A percentile compares a stretch with the other conserved stretches of the same genome.
phyloP scores from a whole-genome alignment of 2,113 vertebrate species.

The Polypterus bichir region DNA sequence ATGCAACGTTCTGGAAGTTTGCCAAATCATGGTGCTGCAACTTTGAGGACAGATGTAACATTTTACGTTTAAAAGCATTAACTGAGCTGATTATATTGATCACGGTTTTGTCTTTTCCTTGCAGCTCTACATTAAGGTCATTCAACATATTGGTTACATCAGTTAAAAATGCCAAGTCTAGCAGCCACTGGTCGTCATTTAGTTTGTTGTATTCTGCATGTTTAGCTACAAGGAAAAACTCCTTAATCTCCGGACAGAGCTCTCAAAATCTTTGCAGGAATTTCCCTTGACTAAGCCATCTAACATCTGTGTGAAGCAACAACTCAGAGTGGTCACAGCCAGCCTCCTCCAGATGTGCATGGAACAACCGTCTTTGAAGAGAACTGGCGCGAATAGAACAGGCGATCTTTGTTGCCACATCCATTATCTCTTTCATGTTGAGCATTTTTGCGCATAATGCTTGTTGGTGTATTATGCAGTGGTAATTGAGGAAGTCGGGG shows the following conservation, averaged over 20 bases:
- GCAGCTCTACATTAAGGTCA: too few species aligned
- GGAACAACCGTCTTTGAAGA: conserved; percentile 15
- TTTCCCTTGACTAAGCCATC: conserved; percentile 9
- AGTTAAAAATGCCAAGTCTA: too few species aligned
- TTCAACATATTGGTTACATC: too few species aligned
- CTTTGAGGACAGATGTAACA: too few species aligned
- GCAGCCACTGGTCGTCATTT: too few species aligned
- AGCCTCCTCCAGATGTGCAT: conserved; percentile 11
- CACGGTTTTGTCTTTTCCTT: too few species aligned
- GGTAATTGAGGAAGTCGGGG: conserved; percentile 9
- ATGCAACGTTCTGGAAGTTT: too few species aligned
- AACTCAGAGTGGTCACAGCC: neutral
- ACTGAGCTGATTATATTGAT: too few species aligned
- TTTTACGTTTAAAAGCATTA: too few species aligned
- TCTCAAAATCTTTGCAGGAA: conserved; percentile 1
- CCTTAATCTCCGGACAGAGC: neutral
- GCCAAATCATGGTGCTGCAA: too few species aligned
- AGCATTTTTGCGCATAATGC: conserved; percentile 7
- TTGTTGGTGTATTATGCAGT: conserved; percentile 19
- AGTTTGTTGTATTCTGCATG: too few species aligned
- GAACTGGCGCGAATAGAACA: conserved; percentile 13
- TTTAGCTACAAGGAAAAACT: conserved; percentile 1
- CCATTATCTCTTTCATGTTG: conserved; percentile 17
- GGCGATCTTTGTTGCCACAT: conserved; percentile 15
- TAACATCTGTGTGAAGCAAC: conserved; percentile 3